Percentiles rank a stretch among this genome's conserved stretches.
phyloP scores from a whole-genome alignment of 2,113 vertebrate species.

The Aythya baeri region DNA sequence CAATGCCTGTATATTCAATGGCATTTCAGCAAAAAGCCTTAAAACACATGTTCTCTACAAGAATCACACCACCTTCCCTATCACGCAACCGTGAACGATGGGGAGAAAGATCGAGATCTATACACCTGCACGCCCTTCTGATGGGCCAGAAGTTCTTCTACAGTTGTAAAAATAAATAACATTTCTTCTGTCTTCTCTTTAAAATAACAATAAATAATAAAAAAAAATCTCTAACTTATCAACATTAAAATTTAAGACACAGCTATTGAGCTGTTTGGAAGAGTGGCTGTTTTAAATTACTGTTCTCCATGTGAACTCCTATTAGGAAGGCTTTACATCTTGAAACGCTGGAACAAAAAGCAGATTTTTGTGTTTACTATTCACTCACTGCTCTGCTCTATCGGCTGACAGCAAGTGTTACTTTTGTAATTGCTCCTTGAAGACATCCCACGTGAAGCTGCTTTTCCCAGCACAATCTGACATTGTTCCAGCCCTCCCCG shows the following conservation, averaged over 20 bases:
- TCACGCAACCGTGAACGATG: not conserved
- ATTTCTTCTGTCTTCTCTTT: not conserved
- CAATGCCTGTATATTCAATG: not conserved
- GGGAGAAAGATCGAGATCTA: not conserved
- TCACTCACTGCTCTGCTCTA: not conserved
- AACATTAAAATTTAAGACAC: not conserved
- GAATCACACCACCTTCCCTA: not conserved
- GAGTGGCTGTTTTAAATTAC: not conserved
- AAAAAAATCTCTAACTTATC: not conserved
- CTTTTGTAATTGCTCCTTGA: conserved; percentile 60
- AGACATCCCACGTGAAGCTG: conserved; percentile 36
- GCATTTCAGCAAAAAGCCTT: not conserved
- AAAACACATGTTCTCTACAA: not conserved
- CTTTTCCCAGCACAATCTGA: conserved; percentile 65
- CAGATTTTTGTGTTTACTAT: conserved; percentile 17
- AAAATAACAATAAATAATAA: too few species aligned
- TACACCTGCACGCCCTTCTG: not conserved
- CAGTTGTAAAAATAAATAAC: not conserved
- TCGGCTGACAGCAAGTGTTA: conserved; percentile 15
- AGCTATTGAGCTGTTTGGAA: not conserved
- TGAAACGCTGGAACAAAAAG: conserved; percentile 13
- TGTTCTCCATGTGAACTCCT: not conserved
- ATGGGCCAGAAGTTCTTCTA: not conserved
- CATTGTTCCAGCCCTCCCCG: conserved; percentile 29
- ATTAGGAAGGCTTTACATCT: not conserved